Percentiles rank a stretch among this genome's conserved stretches.
Conservation (phyloP, 2,888 invertebrate species). For the Trimorus sp. region DNA sequence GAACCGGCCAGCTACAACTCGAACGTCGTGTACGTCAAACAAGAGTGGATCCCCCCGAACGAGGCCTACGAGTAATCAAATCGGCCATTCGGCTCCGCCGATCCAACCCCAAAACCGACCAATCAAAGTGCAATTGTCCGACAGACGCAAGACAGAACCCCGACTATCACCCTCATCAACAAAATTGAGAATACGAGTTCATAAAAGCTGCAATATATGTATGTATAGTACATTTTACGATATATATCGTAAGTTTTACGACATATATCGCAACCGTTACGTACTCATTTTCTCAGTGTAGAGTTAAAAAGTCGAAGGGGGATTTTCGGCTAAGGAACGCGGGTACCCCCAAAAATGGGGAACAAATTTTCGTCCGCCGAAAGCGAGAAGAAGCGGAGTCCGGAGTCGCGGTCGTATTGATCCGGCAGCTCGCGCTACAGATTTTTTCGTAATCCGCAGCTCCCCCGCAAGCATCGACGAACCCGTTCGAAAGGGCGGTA, state of each 20-base stretch:
- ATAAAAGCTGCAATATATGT: no score
- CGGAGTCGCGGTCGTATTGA: conserved; percentile 41
- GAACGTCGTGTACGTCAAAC: conserved; percentile 78
- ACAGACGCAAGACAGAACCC: no score
- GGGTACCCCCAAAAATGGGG: not conserved
- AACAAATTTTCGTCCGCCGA: conserved; percentile 50
- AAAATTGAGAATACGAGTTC: no score
- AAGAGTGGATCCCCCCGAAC: conserved; percentile 77
- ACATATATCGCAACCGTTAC: no score
- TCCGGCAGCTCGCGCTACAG: conserved; percentile 31
- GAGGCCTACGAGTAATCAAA: conserved; percentile 66
- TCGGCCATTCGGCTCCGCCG: conserved; percentile 1
- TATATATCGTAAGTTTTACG: no score
- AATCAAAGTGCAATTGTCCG: conserved; percentile 2
- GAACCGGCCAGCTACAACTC: conserved; percentile 71
- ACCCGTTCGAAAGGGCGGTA: conserved; percentile 11
- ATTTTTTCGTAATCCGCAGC: conserved; percentile 37
- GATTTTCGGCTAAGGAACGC: conserved; percentile 6
- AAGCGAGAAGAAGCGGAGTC: conserved; percentile 49
- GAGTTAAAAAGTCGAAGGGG: no score
- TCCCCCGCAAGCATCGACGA: conserved; percentile 30
- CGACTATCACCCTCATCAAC: no score
- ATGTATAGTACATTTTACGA: no score
- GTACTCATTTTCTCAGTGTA: no score
- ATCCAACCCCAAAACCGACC: not conserved